A percentile compares a stretch with the other conserved stretches of the same genome.
phyloP scores from a whole-genome alignment of 35 echinoderm and acorn worm genomes.

The Lytechinus variegatus region DNA sequence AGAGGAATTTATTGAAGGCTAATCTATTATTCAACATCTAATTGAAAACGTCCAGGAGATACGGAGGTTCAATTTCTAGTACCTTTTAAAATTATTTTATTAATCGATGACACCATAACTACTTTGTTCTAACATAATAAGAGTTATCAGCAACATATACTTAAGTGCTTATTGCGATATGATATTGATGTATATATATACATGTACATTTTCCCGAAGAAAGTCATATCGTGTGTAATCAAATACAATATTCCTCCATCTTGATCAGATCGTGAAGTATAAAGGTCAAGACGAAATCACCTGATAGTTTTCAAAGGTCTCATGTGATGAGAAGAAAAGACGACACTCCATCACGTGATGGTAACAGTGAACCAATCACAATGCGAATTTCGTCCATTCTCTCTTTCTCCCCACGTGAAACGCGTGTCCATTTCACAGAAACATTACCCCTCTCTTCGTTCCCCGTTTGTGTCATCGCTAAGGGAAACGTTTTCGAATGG shows the following conservation, averaged over 20 bases:
- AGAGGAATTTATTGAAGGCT: neutral
- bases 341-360: neutral
- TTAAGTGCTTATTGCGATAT: conserved; percentile 5
- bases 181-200: neutral
- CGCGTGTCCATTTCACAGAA: neutral
- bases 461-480: neutral
- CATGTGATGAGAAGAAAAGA: neutral
- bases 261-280: neutral
- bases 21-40: neutral
- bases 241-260: neutral
- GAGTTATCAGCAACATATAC: neutral
- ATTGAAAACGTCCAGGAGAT: neutral
- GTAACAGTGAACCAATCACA: neutral
- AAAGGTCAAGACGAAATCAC: neutral
- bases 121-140: neutral
- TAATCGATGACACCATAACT: neutral
- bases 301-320: neutral
- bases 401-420: neutral
- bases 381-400: neutral
- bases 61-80: neutral
- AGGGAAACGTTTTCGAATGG: neutral
- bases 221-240: neutral
- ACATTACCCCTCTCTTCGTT: neutral
- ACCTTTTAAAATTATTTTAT: neutral
- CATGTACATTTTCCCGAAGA: neutral